Base-by-base conservation (phyloP, 2,113 vertebrate genomes). In the Xenopus borealis region DNA sequence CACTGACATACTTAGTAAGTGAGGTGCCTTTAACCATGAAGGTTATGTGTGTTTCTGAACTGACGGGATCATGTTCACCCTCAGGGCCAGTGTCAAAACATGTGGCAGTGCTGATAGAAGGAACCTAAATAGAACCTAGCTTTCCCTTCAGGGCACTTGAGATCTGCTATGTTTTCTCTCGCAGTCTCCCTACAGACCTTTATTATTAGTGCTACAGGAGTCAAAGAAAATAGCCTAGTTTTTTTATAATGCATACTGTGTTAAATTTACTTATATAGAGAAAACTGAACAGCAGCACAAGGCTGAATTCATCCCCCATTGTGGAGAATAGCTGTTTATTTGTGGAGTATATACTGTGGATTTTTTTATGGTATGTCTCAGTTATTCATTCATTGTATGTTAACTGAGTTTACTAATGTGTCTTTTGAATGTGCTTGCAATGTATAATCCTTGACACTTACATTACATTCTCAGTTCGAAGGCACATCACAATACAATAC, bases 81-180 rank as follows among this genome's bases (percentile, higher is more conserved):
- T 13, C 0, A 9, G 78, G 83, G 81, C 77, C 78, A 27, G 52
- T 62, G 71, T 68, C 80, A 52, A 66, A 6, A 72, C 50, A 13
- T 4, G 81, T 71, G 47, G 81, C 76, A 55, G 53, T 30, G 0
- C 79, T 80, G 79, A 83, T 18, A 64, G 75, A 63, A 70, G 4
- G 69, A 61, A 72, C 64, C 83, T 44, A 3, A 79, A 83, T 65
- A 66, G 18, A 70, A 68, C 71, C 59, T 11, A 57, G 74, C 62
- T 0, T 72, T 79, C 16, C 72, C 82, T 84, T 73, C 44, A 78
- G 79, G 81, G 79, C 75, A 81, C 47, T 50, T 20, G 50, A 47
- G 10, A 87, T 80, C 82, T 84, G 78, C 82, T 84, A 81, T 82
- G 82, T 69, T 80, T 81, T 81, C 23, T 81, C 72, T 72, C 52